Evolutionary conservation across 2,113 vertebrate species (phyloP).

Genomic region (Heterocephalus glaber): DNA sequence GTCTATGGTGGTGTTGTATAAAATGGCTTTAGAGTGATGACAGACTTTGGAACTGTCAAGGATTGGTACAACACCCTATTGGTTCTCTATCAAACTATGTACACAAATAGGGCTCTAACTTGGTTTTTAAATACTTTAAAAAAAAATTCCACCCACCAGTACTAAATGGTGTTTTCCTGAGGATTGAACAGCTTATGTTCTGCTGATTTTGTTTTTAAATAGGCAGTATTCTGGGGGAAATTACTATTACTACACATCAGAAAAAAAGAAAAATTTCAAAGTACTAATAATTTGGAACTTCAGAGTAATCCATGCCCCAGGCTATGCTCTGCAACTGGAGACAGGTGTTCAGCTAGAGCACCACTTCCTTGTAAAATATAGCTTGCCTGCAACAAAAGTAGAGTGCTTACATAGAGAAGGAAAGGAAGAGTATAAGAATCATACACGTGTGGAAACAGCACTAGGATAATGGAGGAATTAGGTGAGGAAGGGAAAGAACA

Average conservation of each 20-base stretch:
- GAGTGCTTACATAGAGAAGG: not conserved
- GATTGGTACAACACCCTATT: not conserved
- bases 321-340: not conserved
- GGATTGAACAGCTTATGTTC: not conserved
- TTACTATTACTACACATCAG: not conserved
- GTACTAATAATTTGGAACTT: not conserved
- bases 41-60: not conserved
- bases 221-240: not conserved
- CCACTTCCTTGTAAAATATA: not conserved
- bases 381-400: not conserved
- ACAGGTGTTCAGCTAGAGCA: not conserved
- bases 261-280: not conserved
- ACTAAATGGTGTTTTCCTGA: not conserved
- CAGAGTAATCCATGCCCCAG: not conserved
- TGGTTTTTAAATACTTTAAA: not conserved
- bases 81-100: not conserved
- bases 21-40: not conserved
- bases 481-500: not conserved
- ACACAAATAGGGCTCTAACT: not conserved
- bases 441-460: rapidly evolving
- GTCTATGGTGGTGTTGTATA: not conserved
- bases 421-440: not conserved
- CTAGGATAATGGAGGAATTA: not conserved
- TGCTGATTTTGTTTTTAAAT: not conserved
- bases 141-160: not conserved